These are phyloP conservation scores for Anticlea derivata DNA, from an alignment of 2,888 invertebrate genomes.

Conservation along the genomic window DNA sequence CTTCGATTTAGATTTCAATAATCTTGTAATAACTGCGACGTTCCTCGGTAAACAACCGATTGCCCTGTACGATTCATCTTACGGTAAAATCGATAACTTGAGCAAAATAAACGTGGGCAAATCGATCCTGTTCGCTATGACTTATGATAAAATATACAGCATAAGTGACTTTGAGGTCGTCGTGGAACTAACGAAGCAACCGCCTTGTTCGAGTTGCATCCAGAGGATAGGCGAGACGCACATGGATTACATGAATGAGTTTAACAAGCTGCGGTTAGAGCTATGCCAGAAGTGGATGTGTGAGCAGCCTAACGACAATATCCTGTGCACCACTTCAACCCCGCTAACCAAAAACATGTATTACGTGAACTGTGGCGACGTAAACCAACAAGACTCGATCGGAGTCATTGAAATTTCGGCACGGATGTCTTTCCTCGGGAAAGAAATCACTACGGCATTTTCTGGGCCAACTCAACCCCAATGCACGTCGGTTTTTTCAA, in stretches of 20 bases:
- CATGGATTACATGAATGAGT: conserved; percentile 69
- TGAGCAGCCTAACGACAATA: conserved; percentile 69
- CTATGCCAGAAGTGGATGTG: conserved; percentile 68
- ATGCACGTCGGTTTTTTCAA: conserved; percentile 58
- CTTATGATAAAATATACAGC: conserved; percentile 74
- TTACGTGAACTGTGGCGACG: conserved; percentile 64
- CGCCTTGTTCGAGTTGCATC: conserved; percentile 69
- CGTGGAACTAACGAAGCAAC: conserved; percentile 67
- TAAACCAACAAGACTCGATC: conserved; percentile 61
- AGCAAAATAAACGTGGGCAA: conserved; percentile 70
- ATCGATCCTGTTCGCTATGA: conserved; percentile 76
- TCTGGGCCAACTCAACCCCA: conserved; percentile 60
- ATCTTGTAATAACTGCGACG: conserved; percentile 67
- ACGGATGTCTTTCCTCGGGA: conserved; percentile 75
- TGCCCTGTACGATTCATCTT: conserved; percentile 66
- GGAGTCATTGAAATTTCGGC: conserved; percentile 71
- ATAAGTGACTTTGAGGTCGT: conserved; percentile 66
- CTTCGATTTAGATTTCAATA: conserved; percentile 71
- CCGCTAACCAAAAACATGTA: conserved; percentile 70
- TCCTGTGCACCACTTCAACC: conserved; percentile 70
- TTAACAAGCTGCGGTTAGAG: conserved; percentile 60
- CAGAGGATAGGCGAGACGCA: conserved; percentile 69
- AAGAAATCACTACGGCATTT: conserved; percentile 77
- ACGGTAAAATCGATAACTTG: conserved; percentile 66
- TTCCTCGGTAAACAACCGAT: conserved; percentile 74